Percentiles rank a stretch among this genome's conserved stretches.
phyloP scores from a whole-genome alignment of 2,113 vertebrate genomes.

The Myiagra hebetior region DNA sequence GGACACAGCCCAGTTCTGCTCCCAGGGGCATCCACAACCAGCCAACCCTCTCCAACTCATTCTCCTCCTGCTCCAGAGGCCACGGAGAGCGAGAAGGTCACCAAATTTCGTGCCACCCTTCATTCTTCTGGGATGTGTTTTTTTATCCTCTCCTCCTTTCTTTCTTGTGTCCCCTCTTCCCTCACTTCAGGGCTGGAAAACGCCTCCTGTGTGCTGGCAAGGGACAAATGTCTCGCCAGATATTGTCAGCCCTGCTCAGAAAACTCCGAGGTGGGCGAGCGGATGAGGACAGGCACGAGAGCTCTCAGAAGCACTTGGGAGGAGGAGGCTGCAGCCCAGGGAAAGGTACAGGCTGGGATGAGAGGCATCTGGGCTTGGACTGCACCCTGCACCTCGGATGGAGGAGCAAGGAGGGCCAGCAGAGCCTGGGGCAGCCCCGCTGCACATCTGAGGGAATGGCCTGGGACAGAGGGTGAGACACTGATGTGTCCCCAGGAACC shows the following conservation, averaged over 20 bases:
- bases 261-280: not conserved
- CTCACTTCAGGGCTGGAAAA: not conserved
- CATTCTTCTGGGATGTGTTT: not conserved
- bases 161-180: not conserved
- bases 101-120: not conserved
- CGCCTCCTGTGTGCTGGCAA: not conserved
- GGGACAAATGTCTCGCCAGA: not conserved
- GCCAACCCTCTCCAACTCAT: not conserved
- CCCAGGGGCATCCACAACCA: rapidly evolving
- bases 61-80: not conserved
- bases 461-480: not conserved
- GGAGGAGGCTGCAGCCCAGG: not conserved
- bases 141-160: not conserved
- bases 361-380: not conserved
- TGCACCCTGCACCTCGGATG: not conserved
- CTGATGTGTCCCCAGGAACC: not conserved
- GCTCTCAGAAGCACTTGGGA: not conserved
- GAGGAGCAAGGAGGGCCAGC: not conserved
- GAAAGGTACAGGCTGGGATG: not conserved
- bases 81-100: rapidly evolving
- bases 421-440: not conserved
- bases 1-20: not conserved
- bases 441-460: rapidly evolving
- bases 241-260: not conserved
- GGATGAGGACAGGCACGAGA: rapidly evolving